Evolutionary conservation across 2,888 invertebrate species (phyloP).

Genomic region (Liopterus haemorrhoidalis): DNA sequence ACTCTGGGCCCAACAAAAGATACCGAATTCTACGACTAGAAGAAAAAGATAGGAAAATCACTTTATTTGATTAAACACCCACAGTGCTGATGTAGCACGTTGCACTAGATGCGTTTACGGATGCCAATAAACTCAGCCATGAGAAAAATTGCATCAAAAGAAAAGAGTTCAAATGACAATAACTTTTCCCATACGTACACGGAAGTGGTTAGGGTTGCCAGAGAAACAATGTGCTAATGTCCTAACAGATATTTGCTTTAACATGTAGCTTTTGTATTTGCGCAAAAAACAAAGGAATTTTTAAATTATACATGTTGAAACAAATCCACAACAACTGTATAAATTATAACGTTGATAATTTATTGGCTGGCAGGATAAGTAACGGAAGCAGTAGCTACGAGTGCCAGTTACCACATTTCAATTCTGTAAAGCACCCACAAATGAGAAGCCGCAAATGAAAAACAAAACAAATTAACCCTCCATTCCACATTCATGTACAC

Average conservation of each 20-base stretch:
- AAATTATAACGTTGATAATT: no score
- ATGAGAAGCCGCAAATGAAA: no score
- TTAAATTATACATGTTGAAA: no score
- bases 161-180: background rate
- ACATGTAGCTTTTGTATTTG: no score
- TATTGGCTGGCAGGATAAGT: conserved; percentile 21
- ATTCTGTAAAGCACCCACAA: conserved; percentile 18
- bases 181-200: no score
- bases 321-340: no score
- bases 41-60: conserved; percentile 26
- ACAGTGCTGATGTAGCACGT: conserved; percentile 10
- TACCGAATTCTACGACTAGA: conserved; percentile 14
- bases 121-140: no score
- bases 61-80: conserved; percentile 28
- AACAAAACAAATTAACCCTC: background rate
- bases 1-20: conserved; percentile 16
- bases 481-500: background rate
- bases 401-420: conserved; percentile 21
- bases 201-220: no score
- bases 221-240: no score
- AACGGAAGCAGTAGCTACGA: conserved; percentile 18
- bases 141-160: background rate
- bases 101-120: conserved; percentile 2
- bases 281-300: no score
- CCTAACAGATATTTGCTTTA: no score